These are phyloP conservation scores for Spicauda simplicius DNA, from an alignment of 2,888 invertebrate species.

Conservation along the genomic window DNA sequence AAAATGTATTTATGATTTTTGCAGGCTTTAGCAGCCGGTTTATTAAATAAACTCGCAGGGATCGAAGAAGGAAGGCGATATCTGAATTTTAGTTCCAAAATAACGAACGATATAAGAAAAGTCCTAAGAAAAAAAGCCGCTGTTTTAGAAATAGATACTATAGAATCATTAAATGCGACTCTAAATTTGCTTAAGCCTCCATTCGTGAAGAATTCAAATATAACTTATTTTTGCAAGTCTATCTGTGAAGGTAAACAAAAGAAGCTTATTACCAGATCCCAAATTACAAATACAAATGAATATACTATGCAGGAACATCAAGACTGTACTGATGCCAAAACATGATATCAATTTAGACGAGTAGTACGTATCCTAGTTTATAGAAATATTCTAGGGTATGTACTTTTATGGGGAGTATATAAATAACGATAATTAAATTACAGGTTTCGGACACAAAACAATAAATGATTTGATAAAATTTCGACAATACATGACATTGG, in stretches of 20 bases:
- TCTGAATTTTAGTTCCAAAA: slow-evolving; percentile 69
- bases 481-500: slow-evolving; percentile 64
- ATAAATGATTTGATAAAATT: slow-evolving; percentile 56
- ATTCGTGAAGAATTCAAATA: slow-evolving; percentile 50
- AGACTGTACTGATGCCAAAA: slow-evolving; percentile 48
- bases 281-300: slow-evolving; percentile 43
- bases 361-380: slow-evolving; percentile 42
- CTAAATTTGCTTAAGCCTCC: slow-evolving; percentile 60
- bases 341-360: slow-evolving; percentile 52
- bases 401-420: slow-evolving; percentile 3
- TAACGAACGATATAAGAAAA: slow-evolving; percentile 67
- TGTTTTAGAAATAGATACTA: slow-evolving; percentile 53
- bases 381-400: slow-evolving; percentile 17
- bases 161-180: slow-evolving; percentile 58
- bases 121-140: slow-evolving; percentile 59
- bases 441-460: slow-evolving; percentile 62
- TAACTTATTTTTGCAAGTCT: slow-evolving; percentile 59
- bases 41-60: slow-evolving; percentile 62
- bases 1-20: slow-evolving; percentile 43
- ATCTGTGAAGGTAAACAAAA: slow-evolving; percentile 56
- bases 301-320: slow-evolving; percentile 44
- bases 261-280: slow-evolving; percentile 51
- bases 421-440: slow-evolving; percentile 41
- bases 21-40: slow-evolving; percentile 61
- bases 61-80: slow-evolving; percentile 73